Evolutionary conservation across 2,888 invertebrate genomes (phyloP).

Genomic region (Drosophila hamatofila): DNA sequence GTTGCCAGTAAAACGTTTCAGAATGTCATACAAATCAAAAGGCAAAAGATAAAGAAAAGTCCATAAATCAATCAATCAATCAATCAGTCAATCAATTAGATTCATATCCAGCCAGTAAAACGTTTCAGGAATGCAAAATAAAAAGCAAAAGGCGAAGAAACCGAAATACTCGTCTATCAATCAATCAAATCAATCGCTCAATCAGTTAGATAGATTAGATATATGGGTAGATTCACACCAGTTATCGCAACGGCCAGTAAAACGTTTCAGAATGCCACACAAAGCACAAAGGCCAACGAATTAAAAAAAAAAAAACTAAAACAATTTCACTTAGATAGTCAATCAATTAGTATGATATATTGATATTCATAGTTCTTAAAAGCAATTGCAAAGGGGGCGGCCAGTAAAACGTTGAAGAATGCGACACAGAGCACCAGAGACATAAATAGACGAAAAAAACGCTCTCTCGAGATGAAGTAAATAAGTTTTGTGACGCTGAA

Average conservation of each 20-base stretch:
- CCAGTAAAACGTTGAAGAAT: slow-evolving; percentile 33
- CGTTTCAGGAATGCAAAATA: no score
- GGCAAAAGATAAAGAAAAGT: background rate
- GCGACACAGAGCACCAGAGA: slow-evolving; percentile 3
- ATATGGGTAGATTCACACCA: no score
- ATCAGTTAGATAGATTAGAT: no score
- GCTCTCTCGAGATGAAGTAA: slow-evolving; percentile 16
- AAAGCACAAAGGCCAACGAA: background rate
- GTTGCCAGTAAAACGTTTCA: slow-evolving; percentile 22
- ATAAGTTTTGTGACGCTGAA: slow-evolving; percentile 9
- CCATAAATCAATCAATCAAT: background rate
- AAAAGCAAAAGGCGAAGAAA: no score
- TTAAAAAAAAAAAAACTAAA: background rate
- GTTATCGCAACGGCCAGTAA: no score
- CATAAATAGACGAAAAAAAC: slow-evolving; percentile 1
- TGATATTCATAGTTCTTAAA: slow-evolving; percentile 5
- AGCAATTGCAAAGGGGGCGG: background rate
- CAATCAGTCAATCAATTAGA: background rate
- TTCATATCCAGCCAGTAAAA: no score
- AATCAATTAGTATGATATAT: slow-evolving; percentile 1
- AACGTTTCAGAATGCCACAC: no score
- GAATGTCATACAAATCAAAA: slow-evolving; percentile 3
- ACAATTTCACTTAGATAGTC: background rate
- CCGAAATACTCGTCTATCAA: no score
- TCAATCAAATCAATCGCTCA: no score